Evolutionary conservation across 2,888 invertebrate species (phyloP), one percentile per base, ranked within the genome.

Genomic region (Caradrina kadenii): DNA sequence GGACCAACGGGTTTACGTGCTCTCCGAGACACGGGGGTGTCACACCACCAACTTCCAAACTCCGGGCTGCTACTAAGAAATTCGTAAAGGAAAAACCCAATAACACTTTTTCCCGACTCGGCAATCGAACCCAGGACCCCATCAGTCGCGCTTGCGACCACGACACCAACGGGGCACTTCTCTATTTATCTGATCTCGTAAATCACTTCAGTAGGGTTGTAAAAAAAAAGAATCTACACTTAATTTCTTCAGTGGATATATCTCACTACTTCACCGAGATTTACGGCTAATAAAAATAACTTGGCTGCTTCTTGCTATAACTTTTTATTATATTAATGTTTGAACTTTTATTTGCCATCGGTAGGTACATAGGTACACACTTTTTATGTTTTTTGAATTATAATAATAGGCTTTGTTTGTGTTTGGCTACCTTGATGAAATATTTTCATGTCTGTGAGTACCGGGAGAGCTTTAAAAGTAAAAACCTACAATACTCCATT

Each of bases 281-380:
- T 82, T 82, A 82, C 83, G 69, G 22, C 69, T 82, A 70, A 70
- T 84, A 84, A 82, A 26, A 84, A 84, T 73, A 84, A 79, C 80
- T 84, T 78, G 21, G 59, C 48, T 76, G 59, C 55, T 69, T 67
- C 52, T 68, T 63, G 65, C 63, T 73, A 52, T 60, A 69, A 73
- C 67, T 80, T 81, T 73, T 74, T 83, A 78, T 71, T 65, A 74
- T 71, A 71, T 64, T 81, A 70, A 58, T 77, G 73, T 77, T 66
- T 66, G 55, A 65, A 77, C 52, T 83, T 76, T 67, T 56, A 75
- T 82, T 82, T 62, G 60, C 26, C 63, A 62, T 76, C 59, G 54
- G 39, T 62, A 15, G 7, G 13, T 64, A 35, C 35, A 35, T 8
- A 26, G 15, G 15, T 45, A 64, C 53, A 59, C 31, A 45, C 15